Conservation (phyloP, 2,888 invertebrate genomes). For the Linyphia triangularis region DNA sequence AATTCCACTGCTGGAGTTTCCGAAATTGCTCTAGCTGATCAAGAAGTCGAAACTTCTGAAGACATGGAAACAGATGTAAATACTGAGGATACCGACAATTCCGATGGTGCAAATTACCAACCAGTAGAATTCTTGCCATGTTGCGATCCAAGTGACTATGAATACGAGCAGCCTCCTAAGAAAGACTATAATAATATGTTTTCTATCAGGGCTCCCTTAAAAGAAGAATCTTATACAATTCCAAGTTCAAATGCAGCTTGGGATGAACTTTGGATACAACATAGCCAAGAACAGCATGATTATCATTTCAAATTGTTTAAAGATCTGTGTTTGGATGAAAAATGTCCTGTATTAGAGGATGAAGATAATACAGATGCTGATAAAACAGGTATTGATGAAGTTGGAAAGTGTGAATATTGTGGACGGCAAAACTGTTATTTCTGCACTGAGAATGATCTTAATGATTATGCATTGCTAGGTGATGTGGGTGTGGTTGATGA, state of each 20-base stretch:
- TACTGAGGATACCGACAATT: not conserved
- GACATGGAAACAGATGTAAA: not conserved
- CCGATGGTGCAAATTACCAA: not conserved
- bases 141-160: not conserved
- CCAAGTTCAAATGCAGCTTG: constrained; percentile 31
- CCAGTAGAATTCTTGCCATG: no score
- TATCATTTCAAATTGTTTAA: constrained; percentile 33
- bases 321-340: not conserved
- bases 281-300: constrained; percentile 41
- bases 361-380: not conserved
- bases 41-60: not conserved
- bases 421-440: constrained; percentile 45
- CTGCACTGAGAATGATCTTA: constrained; percentile 14
- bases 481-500: not conserved
- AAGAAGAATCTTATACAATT: not conserved
- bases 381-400: not conserved
- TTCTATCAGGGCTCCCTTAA: not conserved
- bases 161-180: not conserved
- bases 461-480: not conserved
- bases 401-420: constrained; percentile 41
- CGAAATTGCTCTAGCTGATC: not conserved
- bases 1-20: not conserved
- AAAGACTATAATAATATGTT: constrained; percentile 51
- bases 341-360: not conserved
- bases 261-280: constrained; percentile 56